Evolutionary conservation across 2,888 invertebrate species (phyloP), one percentile per base, ranked within the genome.

Genomic region (Tenthredo scrophulariae): DNA sequence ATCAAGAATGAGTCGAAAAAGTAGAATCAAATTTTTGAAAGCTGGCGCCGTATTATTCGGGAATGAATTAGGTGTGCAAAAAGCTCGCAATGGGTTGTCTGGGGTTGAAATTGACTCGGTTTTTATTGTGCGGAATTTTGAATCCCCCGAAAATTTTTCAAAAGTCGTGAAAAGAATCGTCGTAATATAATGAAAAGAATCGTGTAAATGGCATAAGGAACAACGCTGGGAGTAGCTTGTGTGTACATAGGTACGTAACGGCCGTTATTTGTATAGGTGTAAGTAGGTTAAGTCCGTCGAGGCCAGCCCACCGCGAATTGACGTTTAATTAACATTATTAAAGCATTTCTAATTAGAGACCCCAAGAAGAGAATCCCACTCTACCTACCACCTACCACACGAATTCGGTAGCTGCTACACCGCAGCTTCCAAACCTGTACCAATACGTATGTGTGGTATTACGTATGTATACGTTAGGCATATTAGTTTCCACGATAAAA

Each of bases 291-390:
- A 85, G 86, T 80, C 85, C 70, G 77, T 72, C 37, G 84, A 72
- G 75, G 67, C 85, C 54, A 50, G 62, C 33, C 54, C 22, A 33
- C 37, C 67, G 75, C 29, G 84, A 74, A 77, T 84, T 79, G 79
- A 67, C 46, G 85, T 86, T 86, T 86, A 86, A 85, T 84, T 85
- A 85, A 85, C 79, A 83, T 83, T 85, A 85, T 84, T 79, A 84
- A 86, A 84, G 85, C 83, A 77, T 43, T 85, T 86, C 84, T 86
- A 86, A 86, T 86, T 85, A 84, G 65, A 26, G 67, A 62, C 26
- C 54, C 70, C 77, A 26, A 77, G 43, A 75, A 65, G 15, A 33
- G n/a, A n/a, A n/a, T 50, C 80, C 70, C 67, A 58, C 84, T 77
- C 84, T 74, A 43, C 13, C 43, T 13, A 43, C 26, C 84, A 46